Percentiles rank a stretch among this genome's conserved stretches.
Conservation (phyloP, 2,888 invertebrate species). For the Drosophila neotestacea region DNA sequence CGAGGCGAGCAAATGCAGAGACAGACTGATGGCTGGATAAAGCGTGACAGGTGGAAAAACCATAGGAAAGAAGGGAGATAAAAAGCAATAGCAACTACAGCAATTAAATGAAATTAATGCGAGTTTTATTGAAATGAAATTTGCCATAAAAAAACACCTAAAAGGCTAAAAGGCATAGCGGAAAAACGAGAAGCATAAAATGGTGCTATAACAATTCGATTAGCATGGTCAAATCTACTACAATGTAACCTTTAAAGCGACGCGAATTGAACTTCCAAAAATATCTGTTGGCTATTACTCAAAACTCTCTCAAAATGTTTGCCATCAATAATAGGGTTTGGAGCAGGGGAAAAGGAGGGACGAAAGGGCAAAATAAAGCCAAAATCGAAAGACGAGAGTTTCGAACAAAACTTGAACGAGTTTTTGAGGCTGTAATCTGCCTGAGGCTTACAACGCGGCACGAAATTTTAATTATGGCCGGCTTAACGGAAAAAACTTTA, state of each 20-base stretch:
- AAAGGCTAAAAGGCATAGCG: neutral
- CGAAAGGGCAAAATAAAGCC: conserved; percentile 45
- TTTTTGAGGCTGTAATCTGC: conserved; percentile 60
- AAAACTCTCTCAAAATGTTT: conserved; percentile 55
- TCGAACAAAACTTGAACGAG: conserved; percentile 35
- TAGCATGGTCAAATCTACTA: conserved; percentile 38
- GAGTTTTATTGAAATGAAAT: conserved; percentile 78
- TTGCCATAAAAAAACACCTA: conserved; percentile 50
- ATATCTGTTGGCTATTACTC: conserved; percentile 40
- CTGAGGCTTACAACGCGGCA: conserved; percentile 63
- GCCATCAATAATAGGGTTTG: conserved; percentile 64
- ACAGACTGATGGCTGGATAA: conserved; percentile 44
- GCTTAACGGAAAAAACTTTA: conserved; percentile 68
- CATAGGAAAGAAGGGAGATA: conserved; percentile 10
- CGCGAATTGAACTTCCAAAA: conserved; percentile 40
- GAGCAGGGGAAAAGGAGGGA: neutral
- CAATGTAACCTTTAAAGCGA: conserved; percentile 57
- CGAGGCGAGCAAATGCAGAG: conserved; percentile 47
- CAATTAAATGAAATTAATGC: conserved; percentile 77
- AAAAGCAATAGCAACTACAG: conserved; percentile 46
- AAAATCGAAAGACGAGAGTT: conserved; percentile 35
- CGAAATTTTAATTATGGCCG: conserved; percentile 76
- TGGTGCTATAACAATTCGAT: conserved; percentile 54
- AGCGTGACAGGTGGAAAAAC: conserved; percentile 56
- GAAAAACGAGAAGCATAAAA: conserved; percentile 11